Base-by-base conservation (phyloP, 2,888 invertebrate genomes). In the Drosophila lacicola region DNA sequence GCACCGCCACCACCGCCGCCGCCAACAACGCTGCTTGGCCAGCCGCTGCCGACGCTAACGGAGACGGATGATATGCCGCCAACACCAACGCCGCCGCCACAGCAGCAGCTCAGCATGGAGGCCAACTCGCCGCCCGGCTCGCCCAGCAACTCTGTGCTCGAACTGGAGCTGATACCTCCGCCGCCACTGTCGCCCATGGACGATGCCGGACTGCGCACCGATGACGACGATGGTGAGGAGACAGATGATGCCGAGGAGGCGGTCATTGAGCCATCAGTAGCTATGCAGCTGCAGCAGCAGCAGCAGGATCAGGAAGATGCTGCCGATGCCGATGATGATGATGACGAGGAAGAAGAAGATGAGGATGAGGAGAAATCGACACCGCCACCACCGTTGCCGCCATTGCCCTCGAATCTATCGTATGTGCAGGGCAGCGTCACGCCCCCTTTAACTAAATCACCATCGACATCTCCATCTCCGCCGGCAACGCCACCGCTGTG, bases 401-500 rank as follows among this genome's bases (percentile, higher is more conserved):
- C 91, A 36, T 69, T 91, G 33, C 91, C 92, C n/a, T 85, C 90
- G 4, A 91, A 91, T 66, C 82, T 91, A 19, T 90, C 91, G 14
- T 91, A 91, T 60, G 81, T 90, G 11, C 90, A 90, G 63, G 91
- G 90, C 13, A 78, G 69, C 17, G 75, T 85, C 0, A 83, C 90
- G n/a, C 90, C 90, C 0, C 84, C 90, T 1, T 37, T 88, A 29
- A 90, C 90, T 49, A 90, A 88, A 29, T 90, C 90, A 5, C 90
- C 90, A n/a, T 91, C 92, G 13, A 90, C 90, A 21, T 91, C 91
- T 29, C 91, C 92, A 14, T 91, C 92, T 13, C 92, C 92, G 58
- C 91, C 92, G 42, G 89, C 89, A 19, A 91, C 92, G 34, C 92
- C 91, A 41, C 91, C 91, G 14, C 91, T 90, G 11, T 90, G 89